Evolutionary conservation across 2,797 vertebrate genomes (phyloP).

Genomic region (Urosaurus nigricauda): DNA sequence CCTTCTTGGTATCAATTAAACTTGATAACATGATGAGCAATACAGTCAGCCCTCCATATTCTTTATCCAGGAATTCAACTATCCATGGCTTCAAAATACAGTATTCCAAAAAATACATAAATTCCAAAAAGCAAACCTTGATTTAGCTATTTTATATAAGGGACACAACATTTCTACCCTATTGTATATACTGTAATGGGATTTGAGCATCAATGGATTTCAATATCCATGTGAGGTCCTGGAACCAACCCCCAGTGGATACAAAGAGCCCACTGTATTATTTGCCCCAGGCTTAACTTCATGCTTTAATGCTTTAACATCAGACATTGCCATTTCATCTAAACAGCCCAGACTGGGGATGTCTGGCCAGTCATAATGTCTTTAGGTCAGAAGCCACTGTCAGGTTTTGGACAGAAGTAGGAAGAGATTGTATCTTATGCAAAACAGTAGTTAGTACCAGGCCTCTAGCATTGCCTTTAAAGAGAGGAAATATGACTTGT

Average conservation of each 20-base stretch:
- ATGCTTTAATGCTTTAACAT: not conserved
- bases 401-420: not conserved
- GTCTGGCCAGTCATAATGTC: not conserved
- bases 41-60: too few species aligned
- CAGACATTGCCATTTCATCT: not conserved
- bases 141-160: too few species aligned
- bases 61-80: too few species aligned
- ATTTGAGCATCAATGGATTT: too few species aligned
- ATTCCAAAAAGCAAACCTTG: too few species aligned
- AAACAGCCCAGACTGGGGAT: not conserved
- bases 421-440: slow-evolving; percentile 6
- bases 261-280: not conserved
- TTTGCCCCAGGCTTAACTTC: not conserved
- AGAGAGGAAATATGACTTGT: not conserved
- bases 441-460: not conserved
- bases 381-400: not conserved
- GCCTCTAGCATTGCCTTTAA: not conserved
- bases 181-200: too few species aligned
- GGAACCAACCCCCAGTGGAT: too few species aligned
- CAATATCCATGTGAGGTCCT: too few species aligned
- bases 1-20: slow-evolving; percentile 3
- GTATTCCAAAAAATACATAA: too few species aligned
- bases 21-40: slow-evolving; percentile 7
- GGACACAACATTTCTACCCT: too few species aligned
- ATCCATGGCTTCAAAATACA: too few species aligned